Conservation (phyloP, 1,140 invertebrate species). For the Melipona quadrifasciata region DNA sequence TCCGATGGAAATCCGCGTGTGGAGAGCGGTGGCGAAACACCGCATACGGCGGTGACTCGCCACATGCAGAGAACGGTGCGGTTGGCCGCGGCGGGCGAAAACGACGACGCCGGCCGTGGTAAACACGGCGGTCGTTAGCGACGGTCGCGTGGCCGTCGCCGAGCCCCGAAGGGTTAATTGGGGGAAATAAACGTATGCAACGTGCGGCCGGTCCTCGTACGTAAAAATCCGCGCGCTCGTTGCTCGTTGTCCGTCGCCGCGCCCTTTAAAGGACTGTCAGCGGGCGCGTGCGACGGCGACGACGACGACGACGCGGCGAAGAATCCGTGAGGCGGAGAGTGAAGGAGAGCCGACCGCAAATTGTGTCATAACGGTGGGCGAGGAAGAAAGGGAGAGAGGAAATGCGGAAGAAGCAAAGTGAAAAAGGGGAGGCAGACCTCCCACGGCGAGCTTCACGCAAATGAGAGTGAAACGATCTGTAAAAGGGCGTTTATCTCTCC, state of each 20-base stretch:
- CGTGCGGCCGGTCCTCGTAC: conserved; percentile 59
- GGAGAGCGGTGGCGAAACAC: background rate
- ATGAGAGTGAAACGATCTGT: conserved; percentile 62
- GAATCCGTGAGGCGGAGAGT: background rate
- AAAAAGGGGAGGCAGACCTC: conserved; percentile 66
- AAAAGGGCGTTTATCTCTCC: conserved; percentile 62
- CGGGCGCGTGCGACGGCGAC: background rate
- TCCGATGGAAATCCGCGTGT: background rate
- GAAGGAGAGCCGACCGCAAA: conserved; percentile 8
- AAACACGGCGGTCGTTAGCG: conserved; percentile 77
- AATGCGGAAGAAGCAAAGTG: conserved; percentile 37
- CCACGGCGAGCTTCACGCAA: conserved; percentile 63
- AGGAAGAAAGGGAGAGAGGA: conserved; percentile 10
- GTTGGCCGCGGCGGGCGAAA: background rate
- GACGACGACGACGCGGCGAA: background rate
- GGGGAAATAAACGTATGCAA: conserved; percentile 20
- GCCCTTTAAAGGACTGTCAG: background rate
- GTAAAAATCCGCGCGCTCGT: conserved; percentile 49
- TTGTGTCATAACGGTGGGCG: conserved; percentile 31
- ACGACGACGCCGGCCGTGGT: conserved; percentile 34
- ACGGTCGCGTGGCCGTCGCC: conserved; percentile 79
- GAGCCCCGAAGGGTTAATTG: conserved; percentile 78
- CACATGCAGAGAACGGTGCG: conserved; percentile 10
- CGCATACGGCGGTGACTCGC: background rate
- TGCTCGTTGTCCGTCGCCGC: conserved; percentile 12